Conservation (phyloP, 1,140 invertebrate genomes). For the Penaeus vannamei region DNA sequence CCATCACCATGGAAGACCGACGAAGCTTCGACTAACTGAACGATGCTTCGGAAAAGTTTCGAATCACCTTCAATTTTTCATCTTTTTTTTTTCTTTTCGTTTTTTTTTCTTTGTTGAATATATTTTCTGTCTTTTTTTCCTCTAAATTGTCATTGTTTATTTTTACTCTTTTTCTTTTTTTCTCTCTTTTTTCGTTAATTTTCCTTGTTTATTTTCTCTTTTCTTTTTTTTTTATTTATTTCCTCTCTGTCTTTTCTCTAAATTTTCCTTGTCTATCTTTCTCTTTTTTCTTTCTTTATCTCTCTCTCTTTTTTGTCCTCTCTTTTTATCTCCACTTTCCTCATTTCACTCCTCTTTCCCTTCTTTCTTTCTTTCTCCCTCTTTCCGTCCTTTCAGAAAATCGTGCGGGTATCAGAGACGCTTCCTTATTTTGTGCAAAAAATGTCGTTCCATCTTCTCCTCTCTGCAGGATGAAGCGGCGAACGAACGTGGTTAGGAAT, state of each 20-base stretch:
- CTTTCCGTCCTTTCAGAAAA: neutral
- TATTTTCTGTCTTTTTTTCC: neutral
- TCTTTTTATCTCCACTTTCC: neutral
- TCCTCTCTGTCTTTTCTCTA: no score
- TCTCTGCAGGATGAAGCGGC: neutral
- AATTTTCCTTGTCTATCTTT: neutral
- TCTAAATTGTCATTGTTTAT: neutral
- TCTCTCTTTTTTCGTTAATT: neutral
- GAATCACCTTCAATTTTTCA: no score
- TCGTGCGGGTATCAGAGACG: neutral
- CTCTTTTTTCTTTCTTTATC: neutral
- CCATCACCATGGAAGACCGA: no score
- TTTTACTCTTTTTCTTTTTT: neutral
- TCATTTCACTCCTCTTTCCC: neutral
- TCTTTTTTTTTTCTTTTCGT: no score
- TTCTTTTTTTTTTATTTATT: neutral
- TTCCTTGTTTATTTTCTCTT: neutral
- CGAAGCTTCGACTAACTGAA: no score
- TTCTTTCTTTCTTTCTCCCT: slow-evolving; percentile 25
- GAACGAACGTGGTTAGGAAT: no score
- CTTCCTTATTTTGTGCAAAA: neutral
- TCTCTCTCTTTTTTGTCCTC: slow-evolving; percentile 5
- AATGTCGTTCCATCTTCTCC: no score
- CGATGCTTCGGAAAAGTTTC: no score
- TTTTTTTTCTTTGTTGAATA: no score